Conservation (phyloP, 2,888 invertebrate genomes). For the Ceriagrion tenellum region DNA sequence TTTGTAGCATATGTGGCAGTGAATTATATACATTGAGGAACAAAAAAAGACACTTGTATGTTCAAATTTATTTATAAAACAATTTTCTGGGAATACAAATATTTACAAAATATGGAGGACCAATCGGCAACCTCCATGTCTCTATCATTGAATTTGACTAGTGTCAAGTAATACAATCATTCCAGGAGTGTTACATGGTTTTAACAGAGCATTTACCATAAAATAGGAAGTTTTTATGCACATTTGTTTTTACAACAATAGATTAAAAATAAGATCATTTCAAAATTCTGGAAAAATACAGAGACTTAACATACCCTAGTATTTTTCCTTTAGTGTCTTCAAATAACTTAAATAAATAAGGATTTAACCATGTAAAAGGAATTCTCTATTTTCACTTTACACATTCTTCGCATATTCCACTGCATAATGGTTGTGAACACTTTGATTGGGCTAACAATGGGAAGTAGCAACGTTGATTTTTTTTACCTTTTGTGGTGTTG, state of each 20-base stretch:
- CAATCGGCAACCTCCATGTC: constrained; percentile 8
- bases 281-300: constrained; percentile 27
- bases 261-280: constrained; percentile 14
- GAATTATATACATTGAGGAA: no score
- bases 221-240: constrained; percentile 43
- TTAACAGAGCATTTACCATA: constrained; percentile 38
- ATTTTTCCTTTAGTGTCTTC: constrained; percentile 14
- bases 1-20: no score
- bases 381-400: constrained; percentile 37
- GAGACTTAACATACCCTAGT: background rate
- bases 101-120: constrained; percentile 59
- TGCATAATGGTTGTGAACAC: background rate
- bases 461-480: no score
- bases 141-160: constrained; percentile 59
- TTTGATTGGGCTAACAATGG: background rate
- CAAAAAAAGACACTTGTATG: background rate
- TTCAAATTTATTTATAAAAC: constrained; percentile 59
- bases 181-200: constrained; percentile 45
- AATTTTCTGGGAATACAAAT: constrained; percentile 56
- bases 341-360: constrained; percentile 66
- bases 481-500: no score
- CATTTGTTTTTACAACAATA: constrained; percentile 26
- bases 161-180: constrained; percentile 65
- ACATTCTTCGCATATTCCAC: background rate
- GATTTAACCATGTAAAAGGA: constrained; percentile 45